These are phyloP conservation scores for Automeris io DNA, from an alignment of 2,888 invertebrate species.

Conservation along the genomic window DNA sequence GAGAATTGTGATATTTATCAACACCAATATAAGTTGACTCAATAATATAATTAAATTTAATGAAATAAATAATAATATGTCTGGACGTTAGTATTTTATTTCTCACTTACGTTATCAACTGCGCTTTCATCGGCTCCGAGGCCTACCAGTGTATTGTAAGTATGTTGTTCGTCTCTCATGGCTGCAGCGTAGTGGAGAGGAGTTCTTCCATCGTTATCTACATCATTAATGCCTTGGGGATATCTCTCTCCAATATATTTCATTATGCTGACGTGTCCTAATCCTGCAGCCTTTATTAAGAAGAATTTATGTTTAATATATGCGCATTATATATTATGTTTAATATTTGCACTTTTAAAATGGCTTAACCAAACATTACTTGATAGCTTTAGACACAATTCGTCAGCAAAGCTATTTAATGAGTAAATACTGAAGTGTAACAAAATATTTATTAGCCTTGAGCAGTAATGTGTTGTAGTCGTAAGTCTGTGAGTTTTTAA, in stretches of 20 bases:
- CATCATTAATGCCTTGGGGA: slow-evolving; percentile 81
- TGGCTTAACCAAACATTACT: no score
- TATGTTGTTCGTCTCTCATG: slow-evolving; percentile 85
- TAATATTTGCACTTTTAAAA: no score
- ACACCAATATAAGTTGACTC: no score
- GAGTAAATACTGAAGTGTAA: no score
- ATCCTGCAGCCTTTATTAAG: slow-evolving; percentile 83
- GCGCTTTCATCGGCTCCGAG: slow-evolving; percentile 90
- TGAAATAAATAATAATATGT: neutral
- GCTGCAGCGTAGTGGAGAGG: slow-evolving; percentile 93
- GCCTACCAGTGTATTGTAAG: slow-evolving; percentile 86
- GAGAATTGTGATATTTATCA: no score
- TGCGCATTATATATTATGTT: no score
- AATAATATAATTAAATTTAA: neutral
- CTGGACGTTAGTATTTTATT: neutral
- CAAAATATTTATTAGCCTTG: no score
- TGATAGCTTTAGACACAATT: no score
- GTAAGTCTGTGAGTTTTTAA: no score
- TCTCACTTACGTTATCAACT: slow-evolving; percentile 85
- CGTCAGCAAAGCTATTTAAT: no score
- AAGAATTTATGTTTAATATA: neutral
- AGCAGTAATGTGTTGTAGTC: no score
- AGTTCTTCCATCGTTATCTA: slow-evolving; percentile 90
- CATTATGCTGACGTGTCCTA: slow-evolving; percentile 85
- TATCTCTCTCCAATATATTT: slow-evolving; percentile 83